Evolutionary conservation across 2,797 vertebrate genomes (phyloP).

Genomic region (Coendou prehensilis): DNA sequence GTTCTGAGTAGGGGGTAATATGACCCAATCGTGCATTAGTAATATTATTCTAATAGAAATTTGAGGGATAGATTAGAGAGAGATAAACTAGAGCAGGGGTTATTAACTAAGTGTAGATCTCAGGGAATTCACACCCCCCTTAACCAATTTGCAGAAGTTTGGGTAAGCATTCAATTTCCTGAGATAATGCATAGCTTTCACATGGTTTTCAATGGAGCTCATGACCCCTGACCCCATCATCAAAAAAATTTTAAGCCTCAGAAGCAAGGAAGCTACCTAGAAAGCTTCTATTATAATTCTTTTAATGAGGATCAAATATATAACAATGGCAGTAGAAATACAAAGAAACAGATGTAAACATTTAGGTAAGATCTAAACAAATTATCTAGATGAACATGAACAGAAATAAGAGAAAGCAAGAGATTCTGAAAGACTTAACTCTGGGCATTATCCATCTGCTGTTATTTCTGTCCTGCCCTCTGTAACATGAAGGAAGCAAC

Average conservation of each 20-base stretch:
- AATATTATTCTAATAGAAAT: background rate
- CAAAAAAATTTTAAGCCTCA: background rate
- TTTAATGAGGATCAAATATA: background rate
- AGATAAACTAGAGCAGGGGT: background rate
- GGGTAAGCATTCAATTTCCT: background rate
- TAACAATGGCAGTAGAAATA: background rate
- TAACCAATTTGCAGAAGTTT: conserved; percentile 4
- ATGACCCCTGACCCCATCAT: background rate
- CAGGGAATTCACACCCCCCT: background rate
- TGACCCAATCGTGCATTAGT: background rate
- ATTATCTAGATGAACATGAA: background rate
- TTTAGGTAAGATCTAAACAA: background rate
- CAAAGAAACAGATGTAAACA: background rate
- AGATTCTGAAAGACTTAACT: background rate
- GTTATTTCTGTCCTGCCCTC: background rate
- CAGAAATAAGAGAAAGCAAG: conserved; percentile 27
- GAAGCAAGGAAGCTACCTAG: background rate
- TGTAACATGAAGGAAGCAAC: background rate
- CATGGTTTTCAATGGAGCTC: background rate
- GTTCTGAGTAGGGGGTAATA: conserved; percentile 28
- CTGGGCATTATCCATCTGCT: background rate
- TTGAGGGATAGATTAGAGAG: background rate
- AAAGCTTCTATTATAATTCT: background rate
- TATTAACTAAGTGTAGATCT: background rate
- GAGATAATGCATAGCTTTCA: background rate